Evolutionary conservation across 1,140 invertebrate species (phyloP).

Genomic region (Lucilia sericata): DNA sequence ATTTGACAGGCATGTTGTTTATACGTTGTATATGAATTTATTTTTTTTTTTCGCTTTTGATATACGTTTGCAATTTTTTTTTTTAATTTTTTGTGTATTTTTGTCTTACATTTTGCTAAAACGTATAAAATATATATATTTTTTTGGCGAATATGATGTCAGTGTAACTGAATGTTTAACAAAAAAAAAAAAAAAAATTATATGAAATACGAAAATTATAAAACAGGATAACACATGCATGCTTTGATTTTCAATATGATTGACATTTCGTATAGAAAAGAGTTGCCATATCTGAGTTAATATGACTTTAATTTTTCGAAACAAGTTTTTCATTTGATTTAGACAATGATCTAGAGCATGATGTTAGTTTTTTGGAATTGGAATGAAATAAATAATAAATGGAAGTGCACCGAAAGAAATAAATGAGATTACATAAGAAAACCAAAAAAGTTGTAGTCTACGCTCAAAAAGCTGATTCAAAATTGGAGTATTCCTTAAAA

Average conservation of each 20-base stretch:
- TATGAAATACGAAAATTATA: neutral
- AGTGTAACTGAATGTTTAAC: neutral
- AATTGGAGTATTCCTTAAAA: too few species aligned
- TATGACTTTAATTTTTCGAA: neutral
- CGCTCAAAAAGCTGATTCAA: too few species aligned
- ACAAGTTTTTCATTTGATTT: too few species aligned
- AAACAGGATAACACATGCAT: conserved; percentile 17
- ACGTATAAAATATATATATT: neutral
- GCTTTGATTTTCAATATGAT: conserved; percentile 16
- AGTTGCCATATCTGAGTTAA: neutral
- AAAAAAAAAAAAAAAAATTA: neutral
- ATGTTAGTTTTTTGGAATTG: too few species aligned
- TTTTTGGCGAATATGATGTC: conserved; percentile 4
- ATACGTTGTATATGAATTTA: conserved; percentile 29
- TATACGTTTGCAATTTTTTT: neutral
- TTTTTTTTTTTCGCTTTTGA: neutral
- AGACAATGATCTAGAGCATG: too few species aligned
- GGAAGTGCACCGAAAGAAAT: too few species aligned
- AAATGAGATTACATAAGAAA: too few species aligned
- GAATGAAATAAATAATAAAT: too few species aligned
- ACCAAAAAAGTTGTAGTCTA: too few species aligned
- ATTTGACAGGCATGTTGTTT: conserved; percentile 38
- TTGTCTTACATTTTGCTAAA: neutral
- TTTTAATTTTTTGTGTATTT: neutral
- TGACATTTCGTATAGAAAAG: neutral